A percentile compares a stretch with the other conserved stretches of the same genome.
These are phyloP conservation scores for Etheostoma spectabile DNA, from an alignment of 2,113 vertebrate species.

Conservation along the genomic window DNA sequence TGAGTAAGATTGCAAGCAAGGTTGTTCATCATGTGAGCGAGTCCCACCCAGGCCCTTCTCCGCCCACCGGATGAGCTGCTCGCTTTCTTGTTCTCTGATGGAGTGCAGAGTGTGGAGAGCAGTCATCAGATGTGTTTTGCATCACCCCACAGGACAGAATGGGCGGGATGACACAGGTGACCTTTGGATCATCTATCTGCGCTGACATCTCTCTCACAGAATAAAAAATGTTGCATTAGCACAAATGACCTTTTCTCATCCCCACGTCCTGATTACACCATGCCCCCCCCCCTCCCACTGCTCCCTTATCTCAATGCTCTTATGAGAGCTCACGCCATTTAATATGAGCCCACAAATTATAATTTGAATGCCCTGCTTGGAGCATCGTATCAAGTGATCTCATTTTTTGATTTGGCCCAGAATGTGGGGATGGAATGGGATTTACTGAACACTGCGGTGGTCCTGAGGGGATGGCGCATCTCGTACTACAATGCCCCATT, in stretches of 20 bases:
- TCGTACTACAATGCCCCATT: slow-evolving; percentile 6
- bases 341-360: slow-evolving; percentile 35
- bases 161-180: slow-evolving; percentile 65
- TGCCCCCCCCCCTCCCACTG: slow-evolving; percentile 51
- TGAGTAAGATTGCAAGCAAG: slow-evolving; percentile 39
- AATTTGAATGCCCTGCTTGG: slow-evolving; percentile 20
- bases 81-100: slow-evolving; percentile 41
- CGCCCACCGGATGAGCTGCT: slow-evolving; percentile 55
- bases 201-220: slow-evolving; percentile 55
- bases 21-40: slow-evolving; percentile 55
- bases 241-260: slow-evolving; percentile 77
- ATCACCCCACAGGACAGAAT: slow-evolving; percentile 62
- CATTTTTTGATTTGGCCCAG: slow-evolving; percentile 19
- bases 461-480: slow-evolving; percentile 7
- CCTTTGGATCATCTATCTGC: slow-evolving; percentile 73
- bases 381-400: slow-evolving; percentile 35
- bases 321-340: slow-evolving; percentile 48
- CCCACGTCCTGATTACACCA: slow-evolving; percentile 66
- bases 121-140: slow-evolving; percentile 70
- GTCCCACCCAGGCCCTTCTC: slow-evolving; percentile 53
- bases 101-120: slow-evolving; percentile 31
- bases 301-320: slow-evolving; percentile 34
- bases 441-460: background rate
- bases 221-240: slow-evolving; percentile 74
- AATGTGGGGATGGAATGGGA: background rate